Conservation (phyloP, 2,113 vertebrate species). For the Barnardius zonarius region DNA sequence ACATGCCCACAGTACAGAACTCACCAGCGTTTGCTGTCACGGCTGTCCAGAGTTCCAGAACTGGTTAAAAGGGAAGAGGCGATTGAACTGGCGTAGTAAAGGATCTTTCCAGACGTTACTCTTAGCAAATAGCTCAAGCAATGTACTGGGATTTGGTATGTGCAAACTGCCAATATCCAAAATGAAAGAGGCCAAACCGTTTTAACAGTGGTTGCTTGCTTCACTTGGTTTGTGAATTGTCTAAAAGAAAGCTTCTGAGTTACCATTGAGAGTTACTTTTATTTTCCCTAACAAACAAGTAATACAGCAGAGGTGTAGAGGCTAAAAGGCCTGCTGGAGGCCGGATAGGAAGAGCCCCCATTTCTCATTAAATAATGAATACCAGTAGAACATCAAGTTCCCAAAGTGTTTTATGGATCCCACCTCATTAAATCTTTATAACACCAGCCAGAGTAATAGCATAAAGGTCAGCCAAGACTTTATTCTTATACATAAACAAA, state of each 20-base stretch:
- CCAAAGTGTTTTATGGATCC: background rate
- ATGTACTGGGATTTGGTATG: background rate
- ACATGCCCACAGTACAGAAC: background rate
- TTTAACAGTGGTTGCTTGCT: background rate
- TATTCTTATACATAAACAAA: background rate
- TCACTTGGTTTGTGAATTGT: background rate
- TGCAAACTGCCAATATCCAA: background rate
- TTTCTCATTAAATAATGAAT: background rate
- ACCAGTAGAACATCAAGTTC: background rate
- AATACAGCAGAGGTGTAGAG: background rate
- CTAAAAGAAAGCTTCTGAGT: background rate
- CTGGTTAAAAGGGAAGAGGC: background rate
- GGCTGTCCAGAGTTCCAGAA: background rate
- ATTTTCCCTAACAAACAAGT: background rate
- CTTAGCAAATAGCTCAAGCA: background rate
- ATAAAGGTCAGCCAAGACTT: background rate
- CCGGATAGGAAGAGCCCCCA: background rate
- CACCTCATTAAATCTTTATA: background rate
- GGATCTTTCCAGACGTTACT: background rate
- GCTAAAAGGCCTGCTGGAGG: background rate
- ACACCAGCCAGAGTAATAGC: background rate
- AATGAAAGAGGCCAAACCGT: background rate
- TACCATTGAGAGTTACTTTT: background rate
- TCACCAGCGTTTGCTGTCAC: background rate
- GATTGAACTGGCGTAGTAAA: background rate